phyloP scores from a whole-genome alignment of 2,888 invertebrate species.

The Brachycybe producta region DNA sequence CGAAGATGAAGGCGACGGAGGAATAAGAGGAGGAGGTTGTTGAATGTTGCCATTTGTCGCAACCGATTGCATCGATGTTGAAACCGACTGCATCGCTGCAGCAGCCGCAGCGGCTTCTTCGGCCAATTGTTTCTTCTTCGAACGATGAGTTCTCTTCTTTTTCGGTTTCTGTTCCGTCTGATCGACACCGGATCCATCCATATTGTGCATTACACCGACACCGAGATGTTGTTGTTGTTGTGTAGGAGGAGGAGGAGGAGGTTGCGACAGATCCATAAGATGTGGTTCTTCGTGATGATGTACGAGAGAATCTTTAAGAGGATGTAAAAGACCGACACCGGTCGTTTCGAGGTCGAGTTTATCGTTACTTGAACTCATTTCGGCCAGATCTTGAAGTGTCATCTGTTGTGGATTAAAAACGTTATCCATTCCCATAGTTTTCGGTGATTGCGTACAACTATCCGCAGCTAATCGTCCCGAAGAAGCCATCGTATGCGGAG shows the following conservation, averaged over 20 bases:
- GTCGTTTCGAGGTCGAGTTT: conserved; percentile 15
- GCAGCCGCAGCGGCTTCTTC: conserved; percentile 5
- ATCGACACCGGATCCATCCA: too few relatives aligned
- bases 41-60: too few relatives aligned
- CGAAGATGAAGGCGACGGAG: neutral
- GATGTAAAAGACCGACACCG: conserved; percentile 2
- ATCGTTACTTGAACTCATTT: conserved; percentile 16
- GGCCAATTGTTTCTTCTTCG: conserved; percentile 8
- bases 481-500: conserved; percentile 1
- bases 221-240: neutral
- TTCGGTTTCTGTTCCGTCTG: conserved; percentile 9
- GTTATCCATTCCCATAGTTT: conserved; percentile 8
- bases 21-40: neutral
- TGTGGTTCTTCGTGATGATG: conserved; percentile 8
- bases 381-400: conserved; percentile 18
- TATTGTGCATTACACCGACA: too few relatives aligned
- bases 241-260: neutral
- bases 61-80: too few relatives aligned
- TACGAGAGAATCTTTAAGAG: conserved; percentile 14
- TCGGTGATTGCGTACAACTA: conserved; percentile 5
- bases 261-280: conserved; percentile 16
- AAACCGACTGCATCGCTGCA: conserved; percentile 1
- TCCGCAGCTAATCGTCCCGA: conserved; percentile 4
- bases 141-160: conserved; percentile 2
- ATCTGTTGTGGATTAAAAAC: conserved; percentile 17